Percentiles rank a stretch among this genome's conserved stretches.
These are phyloP conservation scores for Calameuta idolon DNA, from an alignment of 2,888 invertebrate species.

Conservation along the genomic window DNA sequence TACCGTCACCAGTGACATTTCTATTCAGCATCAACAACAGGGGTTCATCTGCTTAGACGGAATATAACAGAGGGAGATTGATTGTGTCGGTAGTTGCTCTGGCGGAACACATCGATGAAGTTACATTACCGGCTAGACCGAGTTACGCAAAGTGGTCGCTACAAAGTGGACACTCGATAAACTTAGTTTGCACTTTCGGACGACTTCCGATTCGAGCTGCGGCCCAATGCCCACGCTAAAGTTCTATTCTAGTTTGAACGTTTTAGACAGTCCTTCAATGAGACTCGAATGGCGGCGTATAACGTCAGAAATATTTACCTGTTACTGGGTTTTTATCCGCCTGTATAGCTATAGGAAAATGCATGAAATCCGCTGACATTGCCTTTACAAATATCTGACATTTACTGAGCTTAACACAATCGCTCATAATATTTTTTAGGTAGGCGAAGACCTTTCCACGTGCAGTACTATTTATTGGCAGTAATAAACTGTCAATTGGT, in stretches of 20 bases:
- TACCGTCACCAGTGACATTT: neutral
- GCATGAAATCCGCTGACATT: neutral
- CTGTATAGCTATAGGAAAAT: neutral
- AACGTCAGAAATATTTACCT: neutral
- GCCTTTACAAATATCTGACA: neutral
- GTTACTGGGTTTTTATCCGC: neutral
- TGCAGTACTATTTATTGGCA: no score
- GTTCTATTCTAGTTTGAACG: neutral
- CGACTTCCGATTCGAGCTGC: constrained; percentile 53
- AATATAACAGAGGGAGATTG: constrained; percentile 47
- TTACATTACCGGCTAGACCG: constrained; percentile 63
- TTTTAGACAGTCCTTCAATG: neutral
- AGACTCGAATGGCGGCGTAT: no score
- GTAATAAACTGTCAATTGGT: no score
- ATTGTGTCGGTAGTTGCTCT: constrained; percentile 60
- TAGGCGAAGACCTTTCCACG: no score
- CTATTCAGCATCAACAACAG: neutral
- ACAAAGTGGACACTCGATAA: constrained; percentile 58
- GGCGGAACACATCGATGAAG: constrained; percentile 65
- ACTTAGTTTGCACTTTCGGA: constrained; percentile 60
- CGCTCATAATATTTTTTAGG: no score
- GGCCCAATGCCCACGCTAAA: constrained; percentile 36
- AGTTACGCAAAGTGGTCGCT: constrained; percentile 64
- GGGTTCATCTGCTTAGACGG: neutral
- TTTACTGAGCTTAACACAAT: neutral